phyloP scores from a whole-genome alignment of 2,113 vertebrate genomes.

The Ictidomys tridecemlineatus region DNA sequence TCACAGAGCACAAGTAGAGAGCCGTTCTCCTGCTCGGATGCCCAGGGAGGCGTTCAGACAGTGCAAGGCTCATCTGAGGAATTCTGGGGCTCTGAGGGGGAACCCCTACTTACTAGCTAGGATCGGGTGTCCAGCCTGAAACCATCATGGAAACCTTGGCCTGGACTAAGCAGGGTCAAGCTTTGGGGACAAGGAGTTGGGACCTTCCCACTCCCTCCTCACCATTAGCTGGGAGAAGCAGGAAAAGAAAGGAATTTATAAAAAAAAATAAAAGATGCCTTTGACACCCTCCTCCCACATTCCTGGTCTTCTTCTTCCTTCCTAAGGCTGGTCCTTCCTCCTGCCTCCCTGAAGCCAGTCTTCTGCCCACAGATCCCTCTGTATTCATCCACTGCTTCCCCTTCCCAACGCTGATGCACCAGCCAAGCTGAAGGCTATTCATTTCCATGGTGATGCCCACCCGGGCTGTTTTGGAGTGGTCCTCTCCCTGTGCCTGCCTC shows the following conservation, averaged over 20 bases:
- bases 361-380: background rate
- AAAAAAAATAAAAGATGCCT: background rate
- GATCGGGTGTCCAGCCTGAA: background rate
- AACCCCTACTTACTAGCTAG: background rate
- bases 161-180: background rate
- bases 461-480: background rate
- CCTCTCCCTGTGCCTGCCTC: background rate
- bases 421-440: background rate
- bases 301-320: no score
- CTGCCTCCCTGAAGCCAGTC: background rate
- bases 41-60: slow-evolving; percentile 69
- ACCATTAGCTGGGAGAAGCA: background rate
- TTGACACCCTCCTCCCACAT: fast-evolving
- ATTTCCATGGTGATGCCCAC: background rate
- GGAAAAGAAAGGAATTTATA: background rate
- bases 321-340: background rate
- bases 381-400: background rate
- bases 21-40: slow-evolving; percentile 74
- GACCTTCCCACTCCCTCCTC: background rate
- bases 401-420: background rate
- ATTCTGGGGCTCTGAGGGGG: background rate
- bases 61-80: slow-evolving; percentile 34
- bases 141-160: fast-evolving
- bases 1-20: slow-evolving; percentile 79
- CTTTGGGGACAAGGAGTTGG: background rate